phyloP scores from a whole-genome alignment of 2,113 vertebrate genomes.

The Indri indri region DNA sequence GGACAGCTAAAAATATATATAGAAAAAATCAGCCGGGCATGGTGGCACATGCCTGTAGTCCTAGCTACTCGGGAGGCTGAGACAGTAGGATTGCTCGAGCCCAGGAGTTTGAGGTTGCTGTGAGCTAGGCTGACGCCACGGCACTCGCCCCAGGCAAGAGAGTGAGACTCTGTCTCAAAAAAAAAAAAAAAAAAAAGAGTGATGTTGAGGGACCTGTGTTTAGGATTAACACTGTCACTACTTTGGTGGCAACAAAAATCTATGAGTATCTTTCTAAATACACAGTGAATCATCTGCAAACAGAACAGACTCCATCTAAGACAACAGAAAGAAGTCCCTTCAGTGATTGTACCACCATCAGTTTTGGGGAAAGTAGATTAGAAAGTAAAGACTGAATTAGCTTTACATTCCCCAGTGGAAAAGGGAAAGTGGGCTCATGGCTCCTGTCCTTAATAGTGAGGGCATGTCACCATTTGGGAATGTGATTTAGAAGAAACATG shows the following conservation, averaged over 20 bases:
- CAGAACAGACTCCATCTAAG: conserved; percentile 16
- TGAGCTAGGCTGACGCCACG: too few relatives aligned
- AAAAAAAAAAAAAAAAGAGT: too few relatives aligned
- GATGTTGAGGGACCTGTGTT: neutral
- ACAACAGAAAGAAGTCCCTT: conserved; percentile 75
- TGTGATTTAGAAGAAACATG: conserved; percentile 67
- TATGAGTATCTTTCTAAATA: conserved; percentile 1
- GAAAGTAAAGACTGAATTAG: conserved; percentile 71
- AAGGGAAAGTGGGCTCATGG: conserved; percentile 73
- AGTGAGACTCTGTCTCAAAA: too few relatives aligned
- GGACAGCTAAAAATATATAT: too few relatives aligned
- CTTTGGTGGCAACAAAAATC: conserved; percentile 12
- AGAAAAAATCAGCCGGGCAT: too few relatives aligned
- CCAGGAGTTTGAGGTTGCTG: too few relatives aligned
- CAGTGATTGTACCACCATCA: conserved; percentile 63
- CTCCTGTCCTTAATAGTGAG: neutral
- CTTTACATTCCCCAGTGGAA: conserved; percentile 54
- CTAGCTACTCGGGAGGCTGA: too few relatives aligned
- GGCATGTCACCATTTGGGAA: conserved; percentile 64
- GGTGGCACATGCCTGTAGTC: too few relatives aligned
- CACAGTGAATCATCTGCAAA: conserved; percentile 43
- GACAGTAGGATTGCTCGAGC: too few relatives aligned
- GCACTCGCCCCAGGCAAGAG: too few relatives aligned
- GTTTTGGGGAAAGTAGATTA: conserved; percentile 76
- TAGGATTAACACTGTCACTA: neutral